These are phyloP conservation scores for Meloidogyne hapla DNA, from an alignment of 1,140 invertebrate genomes.

Conservation along the genomic window DNA sequence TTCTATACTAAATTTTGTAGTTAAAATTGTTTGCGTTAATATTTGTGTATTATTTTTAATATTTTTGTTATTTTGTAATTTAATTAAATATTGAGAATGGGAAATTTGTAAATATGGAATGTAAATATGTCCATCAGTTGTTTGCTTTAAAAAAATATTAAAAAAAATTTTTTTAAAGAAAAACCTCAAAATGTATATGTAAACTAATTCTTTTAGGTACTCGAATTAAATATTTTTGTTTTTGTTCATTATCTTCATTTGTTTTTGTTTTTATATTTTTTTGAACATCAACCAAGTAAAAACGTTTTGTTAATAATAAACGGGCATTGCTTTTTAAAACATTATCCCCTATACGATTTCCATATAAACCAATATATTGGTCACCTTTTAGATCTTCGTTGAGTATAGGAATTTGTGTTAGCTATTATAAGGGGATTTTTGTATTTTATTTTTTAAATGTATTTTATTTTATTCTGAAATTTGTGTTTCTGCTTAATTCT, in stretches of 20 bases:
- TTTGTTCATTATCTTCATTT: constrained; percentile 21
- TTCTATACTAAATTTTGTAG: constrained; percentile 31
- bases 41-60: neutral
- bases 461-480: neutral
- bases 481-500: no score
- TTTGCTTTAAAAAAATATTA: constrained; percentile 39
- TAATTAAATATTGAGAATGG: constrained; percentile 53
- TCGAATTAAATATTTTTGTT: constrained; percentile 33
- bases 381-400: constrained; percentile 55
- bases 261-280: constrained; percentile 15
- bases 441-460: neutral
- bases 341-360: constrained; percentile 42
- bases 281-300: constrained; percentile 54
- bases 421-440: constrained; percentile 27
- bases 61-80: constrained; percentile 5
- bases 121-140: constrained; percentile 64
- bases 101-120: constrained; percentile 65
- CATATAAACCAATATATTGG: constrained; percentile 22
- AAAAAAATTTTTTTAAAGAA: neutral
- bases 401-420: constrained; percentile 52
- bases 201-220: constrained; percentile 60
- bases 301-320: constrained; percentile 49
- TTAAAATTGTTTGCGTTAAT: constrained; percentile 10
- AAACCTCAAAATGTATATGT: constrained; percentile 57
- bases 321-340: constrained; percentile 32